Evolutionary conservation across 2,888 invertebrate genomes (phyloP).

Genomic region (Ceramica pisi): DNA sequence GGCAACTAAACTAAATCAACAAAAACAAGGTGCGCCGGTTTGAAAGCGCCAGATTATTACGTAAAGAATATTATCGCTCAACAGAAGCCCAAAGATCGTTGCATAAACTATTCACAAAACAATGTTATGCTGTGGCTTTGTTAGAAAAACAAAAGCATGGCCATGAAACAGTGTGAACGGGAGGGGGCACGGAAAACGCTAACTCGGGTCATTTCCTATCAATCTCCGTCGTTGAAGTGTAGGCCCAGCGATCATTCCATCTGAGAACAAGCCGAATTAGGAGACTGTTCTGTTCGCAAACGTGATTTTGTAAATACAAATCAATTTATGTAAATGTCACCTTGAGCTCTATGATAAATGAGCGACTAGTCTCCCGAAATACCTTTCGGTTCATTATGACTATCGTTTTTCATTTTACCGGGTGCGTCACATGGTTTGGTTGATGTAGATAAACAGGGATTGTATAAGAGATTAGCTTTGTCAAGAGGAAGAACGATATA

Average conservation of each 20-base stretch:
- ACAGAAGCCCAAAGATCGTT: constrained; percentile 2
- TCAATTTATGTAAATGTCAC: constrained; percentile 21
- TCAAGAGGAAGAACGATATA: neutral
- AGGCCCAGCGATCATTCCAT: constrained; percentile 42
- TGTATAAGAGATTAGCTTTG: constrained; percentile 8
- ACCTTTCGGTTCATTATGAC: neutral
- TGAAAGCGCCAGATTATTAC: neutral
- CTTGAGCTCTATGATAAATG: constrained; percentile 13
- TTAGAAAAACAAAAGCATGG: constrained; percentile 48
- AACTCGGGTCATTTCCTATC: constrained; percentile 71
- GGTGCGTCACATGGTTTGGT: neutral
- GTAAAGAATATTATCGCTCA: neutral
- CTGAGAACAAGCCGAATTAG: constrained; percentile 49
- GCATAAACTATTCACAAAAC: constrained; percentile 12
- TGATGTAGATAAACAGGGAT: too few relatives aligned
- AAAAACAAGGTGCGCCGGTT: neutral
- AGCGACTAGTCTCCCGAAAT: neutral
- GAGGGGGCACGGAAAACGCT: constrained; percentile 53
- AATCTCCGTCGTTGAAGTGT: constrained; percentile 68
- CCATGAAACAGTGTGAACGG: constrained; percentile 44
- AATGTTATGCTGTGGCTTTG: constrained; percentile 22
- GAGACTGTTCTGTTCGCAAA: constrained; percentile 17
- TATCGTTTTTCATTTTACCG: constrained; percentile 9
- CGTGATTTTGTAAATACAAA: constrained; percentile 15
- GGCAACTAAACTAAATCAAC: neutral